Evolutionary conservation across 2,113 vertebrate species (phyloP).

Genomic region (Lepus timidus): DNA sequence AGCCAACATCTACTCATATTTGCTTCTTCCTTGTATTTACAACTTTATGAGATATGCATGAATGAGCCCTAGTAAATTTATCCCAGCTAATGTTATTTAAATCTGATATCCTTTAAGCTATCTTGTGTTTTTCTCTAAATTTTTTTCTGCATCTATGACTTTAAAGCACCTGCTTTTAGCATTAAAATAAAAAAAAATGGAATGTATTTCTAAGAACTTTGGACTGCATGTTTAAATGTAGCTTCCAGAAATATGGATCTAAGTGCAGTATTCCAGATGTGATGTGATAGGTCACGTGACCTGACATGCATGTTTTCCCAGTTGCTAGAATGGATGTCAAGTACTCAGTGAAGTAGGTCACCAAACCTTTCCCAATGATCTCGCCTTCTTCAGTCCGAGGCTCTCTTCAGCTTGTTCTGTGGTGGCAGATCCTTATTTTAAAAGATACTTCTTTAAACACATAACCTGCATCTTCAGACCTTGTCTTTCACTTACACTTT

Average conservation of each 20-base stretch:
- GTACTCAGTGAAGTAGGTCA: background rate
- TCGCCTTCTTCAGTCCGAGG: background rate
- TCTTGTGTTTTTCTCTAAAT: background rate
- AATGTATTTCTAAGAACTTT: constrained; percentile 18
- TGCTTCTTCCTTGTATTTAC: background rate
- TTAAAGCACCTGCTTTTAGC: background rate
- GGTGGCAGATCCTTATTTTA: background rate
- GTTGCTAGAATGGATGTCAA: background rate
- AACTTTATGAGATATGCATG: background rate
- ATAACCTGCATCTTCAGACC: background rate
- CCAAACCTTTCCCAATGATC: background rate
- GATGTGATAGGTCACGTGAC: background rate
- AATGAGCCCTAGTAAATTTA: background rate
- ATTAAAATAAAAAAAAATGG: background rate
- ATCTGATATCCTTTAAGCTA: background rate
- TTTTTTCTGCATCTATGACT: background rate
- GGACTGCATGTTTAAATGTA: background rate
- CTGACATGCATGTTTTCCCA: background rate
- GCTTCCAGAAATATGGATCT: background rate
- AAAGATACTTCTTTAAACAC: background rate
- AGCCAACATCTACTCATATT: background rate
- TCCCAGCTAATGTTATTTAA: background rate
- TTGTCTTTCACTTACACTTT: background rate
- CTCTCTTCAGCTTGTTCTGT: background rate
- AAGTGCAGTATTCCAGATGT: constrained; percentile 2